These are phyloP conservation scores for Aurelia sp. DNA, from an alignment of 30 jellyfish, hydroid and myxozoan species.

Conservation along the genomic window DNA sequence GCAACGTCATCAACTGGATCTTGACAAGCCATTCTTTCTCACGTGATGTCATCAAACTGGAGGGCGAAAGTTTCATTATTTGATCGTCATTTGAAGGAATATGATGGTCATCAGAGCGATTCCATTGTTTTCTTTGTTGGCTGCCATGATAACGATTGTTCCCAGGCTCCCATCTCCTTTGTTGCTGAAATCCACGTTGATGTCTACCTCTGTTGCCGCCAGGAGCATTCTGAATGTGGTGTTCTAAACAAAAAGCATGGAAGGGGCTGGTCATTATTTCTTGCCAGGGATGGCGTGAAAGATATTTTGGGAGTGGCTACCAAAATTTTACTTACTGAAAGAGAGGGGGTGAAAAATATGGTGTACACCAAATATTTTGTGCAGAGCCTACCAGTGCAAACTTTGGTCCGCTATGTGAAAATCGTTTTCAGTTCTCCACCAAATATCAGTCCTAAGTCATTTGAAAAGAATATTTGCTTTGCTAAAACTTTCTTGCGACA, in stretches of 20 bases:
- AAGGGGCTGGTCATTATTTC: too few species aligned
- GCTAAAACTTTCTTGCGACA: too few species aligned
- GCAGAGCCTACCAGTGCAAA: too few species aligned
- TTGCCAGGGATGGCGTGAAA: too few species aligned
- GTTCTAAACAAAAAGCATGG: neutral
- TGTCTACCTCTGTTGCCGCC: constrained; percentile 13
- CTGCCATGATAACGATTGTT: constrained; percentile 22
- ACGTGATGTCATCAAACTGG: constrained; percentile 90
- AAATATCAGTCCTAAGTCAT: too few species aligned
- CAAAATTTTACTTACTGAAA: too few species aligned
- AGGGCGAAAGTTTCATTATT: constrained; percentile 76
- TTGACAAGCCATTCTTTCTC: constrained; percentile 97
- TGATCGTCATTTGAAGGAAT: constrained; percentile 32
- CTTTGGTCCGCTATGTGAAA: too few species aligned
- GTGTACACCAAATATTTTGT: too few species aligned
- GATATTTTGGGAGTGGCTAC: too few species aligned
- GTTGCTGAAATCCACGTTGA: neutral
- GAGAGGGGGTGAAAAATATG: too few species aligned
- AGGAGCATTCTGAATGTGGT: neutral
- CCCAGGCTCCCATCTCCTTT: constrained; percentile 16
- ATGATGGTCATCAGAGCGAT: constrained; percentile 12
- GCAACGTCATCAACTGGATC: constrained; percentile 83
- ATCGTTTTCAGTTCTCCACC: too few species aligned
- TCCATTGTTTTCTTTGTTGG: constrained; percentile 26
- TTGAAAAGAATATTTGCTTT: too few species aligned